phyloP scores from a whole-genome alignment of 2,888 invertebrate genomes.

The Lycaena phlaeas region DNA sequence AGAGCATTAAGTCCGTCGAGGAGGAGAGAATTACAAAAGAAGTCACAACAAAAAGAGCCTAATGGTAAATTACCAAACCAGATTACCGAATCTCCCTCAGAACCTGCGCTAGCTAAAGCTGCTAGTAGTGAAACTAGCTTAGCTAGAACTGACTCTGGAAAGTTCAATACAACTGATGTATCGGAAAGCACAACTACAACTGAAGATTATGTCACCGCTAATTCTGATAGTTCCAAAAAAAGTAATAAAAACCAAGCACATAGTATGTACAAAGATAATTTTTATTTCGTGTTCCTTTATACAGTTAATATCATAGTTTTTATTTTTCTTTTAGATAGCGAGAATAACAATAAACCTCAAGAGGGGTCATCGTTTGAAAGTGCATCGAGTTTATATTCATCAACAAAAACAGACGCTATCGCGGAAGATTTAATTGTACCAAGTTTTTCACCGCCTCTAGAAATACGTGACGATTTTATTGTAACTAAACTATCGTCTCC shows the following conservation, averaged over 20 bases:
- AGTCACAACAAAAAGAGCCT: constrained; percentile 51
- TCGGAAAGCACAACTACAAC: constrained; percentile 91
- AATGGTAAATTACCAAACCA: constrained; percentile 53
- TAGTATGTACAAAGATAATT: constrained; percentile 35
- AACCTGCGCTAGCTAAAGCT: constrained; percentile 43
- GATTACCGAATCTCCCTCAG: constrained; percentile 49
- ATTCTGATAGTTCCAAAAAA: constrained; percentile 80
- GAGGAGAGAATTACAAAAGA: constrained; percentile 60
- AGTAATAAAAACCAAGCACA: constrained; percentile 65
- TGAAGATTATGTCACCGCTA: constrained; percentile 92
- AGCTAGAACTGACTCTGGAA: constrained; percentile 81
- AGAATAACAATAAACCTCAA: constrained; percentile 74
- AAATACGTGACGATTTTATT: constrained; percentile 63
- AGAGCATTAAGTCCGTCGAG: constrained; percentile 65
- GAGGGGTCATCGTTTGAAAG: constrained; percentile 92
- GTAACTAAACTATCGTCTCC: constrained; percentile 60
- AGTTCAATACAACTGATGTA: constrained; percentile 81
- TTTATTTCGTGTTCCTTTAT: constrained; percentile 5
- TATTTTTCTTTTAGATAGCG: constrained; percentile 54
- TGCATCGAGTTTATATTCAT: constrained; percentile 85
- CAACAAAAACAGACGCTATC: constrained; percentile 80
- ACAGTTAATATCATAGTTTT: neutral
- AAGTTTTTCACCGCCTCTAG: constrained; percentile 73
- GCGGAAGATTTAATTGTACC: constrained; percentile 77
- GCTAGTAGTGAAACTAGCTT: constrained; percentile 62